Conservation (phyloP, 1,140 invertebrate genomes). For the Holotrichia oblita region DNA sequence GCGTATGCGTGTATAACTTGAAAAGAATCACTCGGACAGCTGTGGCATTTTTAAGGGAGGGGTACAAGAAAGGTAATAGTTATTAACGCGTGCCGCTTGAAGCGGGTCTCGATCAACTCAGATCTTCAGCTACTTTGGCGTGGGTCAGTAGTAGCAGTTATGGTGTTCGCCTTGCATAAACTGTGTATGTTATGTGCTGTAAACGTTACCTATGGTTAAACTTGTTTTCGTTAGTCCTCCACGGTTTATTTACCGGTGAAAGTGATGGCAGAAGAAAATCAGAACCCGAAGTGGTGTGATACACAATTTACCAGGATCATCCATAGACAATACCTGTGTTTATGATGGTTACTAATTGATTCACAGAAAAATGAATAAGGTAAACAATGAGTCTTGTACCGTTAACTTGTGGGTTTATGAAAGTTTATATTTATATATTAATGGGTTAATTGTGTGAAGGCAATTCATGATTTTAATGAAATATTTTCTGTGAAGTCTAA, state of each 20-base stretch:
- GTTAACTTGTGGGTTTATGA: neutral
- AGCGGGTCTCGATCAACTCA: constrained; percentile 13
- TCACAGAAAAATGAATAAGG: constrained; percentile 18
- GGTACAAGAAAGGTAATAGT: constrained; percentile 31
- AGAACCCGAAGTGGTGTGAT: constrained; percentile 25
- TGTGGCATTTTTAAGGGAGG: constrained; percentile 30
- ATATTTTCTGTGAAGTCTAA: neutral
- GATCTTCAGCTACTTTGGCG: constrained; percentile 33
- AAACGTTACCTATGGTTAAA: constrained; percentile 29
- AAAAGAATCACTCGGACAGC: constrained; percentile 34
- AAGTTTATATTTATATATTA: neutral
- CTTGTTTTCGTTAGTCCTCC: neutral
- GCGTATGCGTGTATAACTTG: neutral
- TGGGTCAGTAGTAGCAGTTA: constrained; percentile 16
- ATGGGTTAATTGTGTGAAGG: neutral
- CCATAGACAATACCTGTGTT: neutral
- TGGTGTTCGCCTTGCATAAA: constrained; percentile 16
- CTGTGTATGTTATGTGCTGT: constrained; percentile 21
- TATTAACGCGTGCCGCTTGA: constrained; percentile 21
- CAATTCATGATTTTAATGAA: neutral
- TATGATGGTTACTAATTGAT: constrained; percentile 14
- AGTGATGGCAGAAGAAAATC: constrained; percentile 32
- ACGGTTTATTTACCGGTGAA: neutral
- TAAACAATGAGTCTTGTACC: constrained; percentile 16
- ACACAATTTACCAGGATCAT: neutral